Base-by-base conservation (phyloP, 92 coral and sea anemone genomes). In the Blastomussa wellsi region DNA sequence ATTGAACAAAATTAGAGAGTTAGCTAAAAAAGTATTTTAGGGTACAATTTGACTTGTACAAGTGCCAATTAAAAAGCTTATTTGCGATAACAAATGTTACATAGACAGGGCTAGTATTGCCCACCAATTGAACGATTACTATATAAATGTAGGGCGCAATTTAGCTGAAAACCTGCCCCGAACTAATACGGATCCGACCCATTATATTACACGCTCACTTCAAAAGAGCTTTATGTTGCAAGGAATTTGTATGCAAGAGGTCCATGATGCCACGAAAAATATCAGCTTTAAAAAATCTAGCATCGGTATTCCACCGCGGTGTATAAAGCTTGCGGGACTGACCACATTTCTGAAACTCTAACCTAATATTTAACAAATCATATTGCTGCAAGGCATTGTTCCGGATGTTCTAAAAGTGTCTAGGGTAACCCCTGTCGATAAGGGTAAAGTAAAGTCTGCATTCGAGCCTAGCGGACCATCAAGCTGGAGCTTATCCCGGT, bases 81-180 rank as follows among this genome's bases (percentile, higher is more conserved):
- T n/a, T n/a, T n/a, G 70, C 89, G 75, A 74, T 41, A 76, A 86
- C 71, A 90, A 83, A 65, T 86, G 80, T 57, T 82, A 90, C 71
- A 90, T 84, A 36, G 81, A 86, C 59, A 81, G 82, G 52, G 77
- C 80, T 31, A 80, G 87, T 47, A 90, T 90, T 32, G 87, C 90
- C 36, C 86, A 80, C 52, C 89, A 89, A 47, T 51, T 89, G 68
- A 86, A 89, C 77, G 79, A 85, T 48, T 64, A 90, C 62, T 90
- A 66, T 74, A 77, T 90, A 60, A 90, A 90, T 71, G 84, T 90
- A 35, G 93, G 86, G 41, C 77, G 67, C 44, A 90, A 84, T 22
- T 88, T 87, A 55, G 88, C 93, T 70, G 65, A 82, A 29, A 79
- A 77, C 20, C 83, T 91, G 22, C 89, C 94, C 53, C 52, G 72